phyloP scores from a whole-genome alignment of 2,888 invertebrate species.

The Clusia tigrina region DNA sequence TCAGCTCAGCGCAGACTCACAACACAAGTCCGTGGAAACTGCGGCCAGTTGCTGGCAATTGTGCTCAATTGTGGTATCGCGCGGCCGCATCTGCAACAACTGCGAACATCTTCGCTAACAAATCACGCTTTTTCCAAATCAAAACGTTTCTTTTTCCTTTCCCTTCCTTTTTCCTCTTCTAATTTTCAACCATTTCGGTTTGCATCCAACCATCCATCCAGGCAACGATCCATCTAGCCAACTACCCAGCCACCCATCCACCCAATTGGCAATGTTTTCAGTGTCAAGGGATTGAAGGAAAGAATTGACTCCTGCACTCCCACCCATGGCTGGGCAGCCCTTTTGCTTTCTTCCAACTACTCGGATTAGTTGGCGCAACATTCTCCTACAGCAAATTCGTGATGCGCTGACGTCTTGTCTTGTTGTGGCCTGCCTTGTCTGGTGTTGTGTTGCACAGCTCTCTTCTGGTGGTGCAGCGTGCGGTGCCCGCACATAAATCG shows the following conservation, averaged over 20 bases:
- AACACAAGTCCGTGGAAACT: no score
- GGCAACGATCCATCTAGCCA: background rate
- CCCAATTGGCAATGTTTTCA: no score
- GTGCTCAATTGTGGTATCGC: no score
- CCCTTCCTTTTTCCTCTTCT: background rate
- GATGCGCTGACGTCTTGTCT: conserved; percentile 25
- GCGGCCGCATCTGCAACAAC: background rate
- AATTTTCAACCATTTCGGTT: background rate
- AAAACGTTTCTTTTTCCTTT: conserved; percentile 34
- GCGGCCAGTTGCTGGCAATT: no score
- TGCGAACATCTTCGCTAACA: conserved; percentile 43
- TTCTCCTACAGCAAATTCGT: conserved; percentile 30
- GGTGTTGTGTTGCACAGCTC: background rate
- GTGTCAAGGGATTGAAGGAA: no score
- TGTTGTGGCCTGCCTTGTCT: conserved; percentile 4
- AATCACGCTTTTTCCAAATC: conserved; percentile 51
- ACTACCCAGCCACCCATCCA: conserved; percentile 10
- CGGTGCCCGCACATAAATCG: conserved; percentile 28
- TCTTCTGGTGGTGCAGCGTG: no score
- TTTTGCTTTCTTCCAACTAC: no score
- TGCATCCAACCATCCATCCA: conserved; percentile 15
- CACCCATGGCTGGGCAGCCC: no score
- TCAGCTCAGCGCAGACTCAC: no score
- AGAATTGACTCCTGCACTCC: no score
- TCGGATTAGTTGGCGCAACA: background rate